phyloP scores from a whole-genome alignment of 2,797 vertebrate species.

The Mormyrus proboscirostris region DNA sequence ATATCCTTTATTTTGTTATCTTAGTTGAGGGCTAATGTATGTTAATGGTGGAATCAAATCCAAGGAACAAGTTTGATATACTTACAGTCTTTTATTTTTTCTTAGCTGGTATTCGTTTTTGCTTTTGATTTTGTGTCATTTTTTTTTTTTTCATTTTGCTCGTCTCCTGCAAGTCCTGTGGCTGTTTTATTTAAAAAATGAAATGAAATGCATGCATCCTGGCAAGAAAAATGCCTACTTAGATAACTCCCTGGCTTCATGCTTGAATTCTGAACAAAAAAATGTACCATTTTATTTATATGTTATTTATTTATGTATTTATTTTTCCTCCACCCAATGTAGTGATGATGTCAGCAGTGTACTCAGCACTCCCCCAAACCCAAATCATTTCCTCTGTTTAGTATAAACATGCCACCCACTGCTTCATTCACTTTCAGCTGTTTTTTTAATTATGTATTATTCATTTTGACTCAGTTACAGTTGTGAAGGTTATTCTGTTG shows the following conservation, averaged over 20 bases:
- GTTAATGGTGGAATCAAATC: conserved; percentile 24
- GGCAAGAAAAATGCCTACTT: conserved; percentile 53
- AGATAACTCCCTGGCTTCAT: conserved; percentile 37
- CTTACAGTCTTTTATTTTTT: conserved; percentile 33
- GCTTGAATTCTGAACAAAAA: conserved; percentile 47
- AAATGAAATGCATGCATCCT: conserved; percentile 61
- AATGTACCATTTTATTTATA: conserved; percentile 44
- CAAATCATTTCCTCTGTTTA: conserved; percentile 39
- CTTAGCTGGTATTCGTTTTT: conserved; percentile 54
- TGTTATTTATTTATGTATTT: conserved; percentile 22
- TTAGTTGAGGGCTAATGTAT: conserved; percentile 27
- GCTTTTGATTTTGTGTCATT: conserved; percentile 32
- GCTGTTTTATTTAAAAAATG: conserved; percentile 63
- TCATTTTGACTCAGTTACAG: conserved; percentile 52
- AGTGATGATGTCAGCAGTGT: conserved; percentile 22
- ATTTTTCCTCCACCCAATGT: conserved; percentile 33
- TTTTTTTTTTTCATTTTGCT: conserved; percentile 43
- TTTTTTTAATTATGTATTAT: conserved; percentile 56
- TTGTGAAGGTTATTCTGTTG: conserved; percentile 61
- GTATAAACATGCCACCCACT: conserved; percentile 29
- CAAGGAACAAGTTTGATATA: conserved; percentile 24
- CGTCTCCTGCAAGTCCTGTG: conserved; percentile 68
- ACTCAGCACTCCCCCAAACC: conserved; percentile 29
- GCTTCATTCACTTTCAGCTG: conserved; percentile 34
- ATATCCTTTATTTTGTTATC: conserved; percentile 41